Evolutionary conservation across 2,113 vertebrate species (phyloP).

Genomic region (Catharus minimus): DNA sequence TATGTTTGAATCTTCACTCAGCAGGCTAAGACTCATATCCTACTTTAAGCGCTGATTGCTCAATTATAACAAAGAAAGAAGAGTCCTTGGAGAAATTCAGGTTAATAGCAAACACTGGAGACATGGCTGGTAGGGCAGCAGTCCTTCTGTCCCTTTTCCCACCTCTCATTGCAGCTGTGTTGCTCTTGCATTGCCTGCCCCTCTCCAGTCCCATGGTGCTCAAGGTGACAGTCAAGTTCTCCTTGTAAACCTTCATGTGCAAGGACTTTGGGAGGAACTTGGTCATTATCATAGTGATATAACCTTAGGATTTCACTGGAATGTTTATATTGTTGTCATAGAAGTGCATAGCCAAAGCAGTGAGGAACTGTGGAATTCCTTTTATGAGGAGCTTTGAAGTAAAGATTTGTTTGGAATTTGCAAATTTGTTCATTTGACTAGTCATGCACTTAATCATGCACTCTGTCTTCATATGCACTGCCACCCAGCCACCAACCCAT

Average conservation of each 20-base stretch:
- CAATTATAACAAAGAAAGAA: neutral
- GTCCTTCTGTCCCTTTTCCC: neutral
- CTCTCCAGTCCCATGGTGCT: accelerated
- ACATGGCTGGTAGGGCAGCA: neutral
- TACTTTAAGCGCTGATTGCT: neutral
- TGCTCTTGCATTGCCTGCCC: neutral
- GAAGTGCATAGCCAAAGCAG: neutral
- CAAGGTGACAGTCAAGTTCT: accelerated
- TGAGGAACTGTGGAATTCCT: neutral
- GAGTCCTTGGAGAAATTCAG: neutral
- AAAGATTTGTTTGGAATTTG: neutral
- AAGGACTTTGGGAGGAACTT: neutral
- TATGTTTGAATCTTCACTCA: neutral
- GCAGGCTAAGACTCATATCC: neutral
- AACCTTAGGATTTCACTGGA: neutral
- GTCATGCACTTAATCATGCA: neutral
- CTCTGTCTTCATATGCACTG: neutral
- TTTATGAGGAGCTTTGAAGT: neutral
- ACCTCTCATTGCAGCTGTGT: neutral
- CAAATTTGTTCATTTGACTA: neutral
- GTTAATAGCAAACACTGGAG: neutral
- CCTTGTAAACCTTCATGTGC: neutral
- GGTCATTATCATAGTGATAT: neutral
- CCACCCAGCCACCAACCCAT: neutral
- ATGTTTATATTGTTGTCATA: neutral